Conservation (phyloP, 2,113 vertebrate species). For the Anoplopoma fimbria region DNA sequence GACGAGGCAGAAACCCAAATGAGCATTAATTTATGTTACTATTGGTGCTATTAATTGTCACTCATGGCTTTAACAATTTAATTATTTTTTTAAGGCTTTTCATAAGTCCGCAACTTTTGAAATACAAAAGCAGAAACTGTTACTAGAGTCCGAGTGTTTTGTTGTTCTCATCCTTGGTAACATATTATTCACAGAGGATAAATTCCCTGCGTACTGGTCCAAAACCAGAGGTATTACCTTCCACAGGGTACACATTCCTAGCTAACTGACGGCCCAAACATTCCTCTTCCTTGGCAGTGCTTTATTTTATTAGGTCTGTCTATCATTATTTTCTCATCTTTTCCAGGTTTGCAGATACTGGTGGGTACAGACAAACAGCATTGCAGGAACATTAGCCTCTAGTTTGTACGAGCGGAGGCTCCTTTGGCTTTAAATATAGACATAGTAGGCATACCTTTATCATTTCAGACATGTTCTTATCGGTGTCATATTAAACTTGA, state of each 20-base stretch:
- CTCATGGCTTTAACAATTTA: neutral
- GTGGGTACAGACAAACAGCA: slow-evolving; percentile 55
- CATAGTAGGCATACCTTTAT: slow-evolving; percentile 74
- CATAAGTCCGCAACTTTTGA: slow-evolving; percentile 20
- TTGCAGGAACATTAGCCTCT: slow-evolving; percentile 58
- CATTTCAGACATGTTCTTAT: slow-evolving; percentile 75
- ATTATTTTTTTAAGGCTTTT: slow-evolving; percentile 4
- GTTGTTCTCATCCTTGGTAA: slow-evolving; percentile 42
- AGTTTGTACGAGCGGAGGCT: slow-evolving; percentile 64
- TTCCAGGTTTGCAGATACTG: slow-evolving; percentile 58
- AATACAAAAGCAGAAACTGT: slow-evolving; percentile 37
- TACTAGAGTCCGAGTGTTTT: slow-evolving; percentile 18
- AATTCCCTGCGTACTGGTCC: slow-evolving; percentile 37
- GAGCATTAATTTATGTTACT: slow-evolving; percentile 6
- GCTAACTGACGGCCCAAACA: slow-evolving; percentile 67
- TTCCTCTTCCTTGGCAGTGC: slow-evolving; percentile 70
- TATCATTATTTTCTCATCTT: slow-evolving; percentile 73
- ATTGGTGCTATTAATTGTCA: neutral
- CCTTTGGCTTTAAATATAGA: slow-evolving; percentile 80
- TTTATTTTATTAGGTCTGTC: slow-evolving; percentile 70
- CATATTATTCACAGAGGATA: slow-evolving; percentile 47
- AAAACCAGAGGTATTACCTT: slow-evolving; percentile 58
- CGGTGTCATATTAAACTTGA: slow-evolving; percentile 76
- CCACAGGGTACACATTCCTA: slow-evolving; percentile 68
- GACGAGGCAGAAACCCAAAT: slow-evolving; percentile 78